A percentile compares a stretch with the other conserved stretches of the same genome.
Conservation (phyloP, 2,113 vertebrate species). For the Sminthopsis crassicaudata region DNA sequence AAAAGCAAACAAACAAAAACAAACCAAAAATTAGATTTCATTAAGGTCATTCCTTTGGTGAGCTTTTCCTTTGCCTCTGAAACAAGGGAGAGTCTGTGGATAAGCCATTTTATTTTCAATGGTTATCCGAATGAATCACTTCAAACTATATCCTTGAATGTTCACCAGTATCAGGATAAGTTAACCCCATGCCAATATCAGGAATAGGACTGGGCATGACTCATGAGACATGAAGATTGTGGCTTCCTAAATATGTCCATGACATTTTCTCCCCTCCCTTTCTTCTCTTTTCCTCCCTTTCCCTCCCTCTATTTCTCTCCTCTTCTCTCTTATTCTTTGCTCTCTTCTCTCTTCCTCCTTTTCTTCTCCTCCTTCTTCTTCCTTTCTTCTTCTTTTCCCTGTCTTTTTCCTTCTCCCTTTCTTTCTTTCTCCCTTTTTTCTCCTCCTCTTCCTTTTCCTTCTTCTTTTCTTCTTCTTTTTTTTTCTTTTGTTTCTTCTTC, state of each 20-base stretch:
- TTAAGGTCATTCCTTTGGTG: background rate
- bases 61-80: background rate
- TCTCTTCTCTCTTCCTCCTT: background rate
- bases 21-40: background rate
- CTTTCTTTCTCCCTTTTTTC: too few relatives aligned
- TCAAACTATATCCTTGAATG: background rate
- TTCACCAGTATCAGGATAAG: background rate
- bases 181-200: background rate
- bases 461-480: too few relatives aligned
- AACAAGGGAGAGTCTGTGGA: background rate
- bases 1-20: background rate
- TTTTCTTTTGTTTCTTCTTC: too few relatives aligned
- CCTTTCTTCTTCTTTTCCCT: too few relatives aligned
- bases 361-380: background rate
- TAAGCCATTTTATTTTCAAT: background rate
- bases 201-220: background rate
- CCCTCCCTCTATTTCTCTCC: background rate
- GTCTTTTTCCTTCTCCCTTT: too few relatives aligned
- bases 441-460: too few relatives aligned
- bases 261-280: background rate
- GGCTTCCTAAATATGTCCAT: background rate
- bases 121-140: background rate
- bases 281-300: too few relatives aligned
- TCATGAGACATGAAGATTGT: background rate
- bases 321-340: too few relatives aligned